Percentiles rank a stretch among this genome's conserved stretches.
Evolutionary conservation across 1,140 invertebrate species (phyloP).

Genomic region (Heliconius nattereri): DNA sequence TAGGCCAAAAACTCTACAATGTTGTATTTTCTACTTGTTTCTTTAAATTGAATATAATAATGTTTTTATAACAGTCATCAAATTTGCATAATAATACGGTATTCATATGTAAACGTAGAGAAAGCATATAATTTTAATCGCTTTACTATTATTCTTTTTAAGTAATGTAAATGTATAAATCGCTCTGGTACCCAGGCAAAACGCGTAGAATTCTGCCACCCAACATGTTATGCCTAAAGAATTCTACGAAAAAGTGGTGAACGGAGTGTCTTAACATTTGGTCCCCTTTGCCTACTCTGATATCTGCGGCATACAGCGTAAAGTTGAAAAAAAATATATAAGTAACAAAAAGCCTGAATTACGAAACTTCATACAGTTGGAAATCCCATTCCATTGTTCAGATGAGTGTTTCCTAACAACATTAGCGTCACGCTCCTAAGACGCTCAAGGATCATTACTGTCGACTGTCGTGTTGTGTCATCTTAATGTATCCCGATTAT

Average conservation of each 20-base stretch:
- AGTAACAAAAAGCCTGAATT: constrained; percentile 44
- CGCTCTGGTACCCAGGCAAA: too few species aligned
- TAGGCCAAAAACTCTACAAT: too few species aligned
- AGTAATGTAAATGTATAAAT: not conserved
- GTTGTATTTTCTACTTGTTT: not conserved
- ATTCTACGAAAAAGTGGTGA: too few species aligned
- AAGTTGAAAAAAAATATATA: too few species aligned
- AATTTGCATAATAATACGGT: not conserved
- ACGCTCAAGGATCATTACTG: constrained; percentile 30
- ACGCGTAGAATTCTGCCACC: too few species aligned
- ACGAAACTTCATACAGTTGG: constrained; percentile 53
- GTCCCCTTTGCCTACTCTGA: too few species aligned
- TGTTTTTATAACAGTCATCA: not conserved
- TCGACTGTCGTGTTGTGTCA: constrained; percentile 18
- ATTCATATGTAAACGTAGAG: not conserved
- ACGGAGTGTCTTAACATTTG: too few species aligned
- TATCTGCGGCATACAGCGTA: too few species aligned
- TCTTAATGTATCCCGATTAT: not conserved
- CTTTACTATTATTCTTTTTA: not conserved
- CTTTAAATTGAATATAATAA: not conserved
- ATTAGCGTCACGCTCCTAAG: constrained; percentile 23
- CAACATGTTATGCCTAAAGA: too few species aligned
- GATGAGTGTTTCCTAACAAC: constrained; percentile 58
- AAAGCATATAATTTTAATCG: not conserved
- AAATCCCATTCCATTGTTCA: constrained; percentile 64